These are phyloP conservation scores for Ascidia mentula DNA, from an alignment of 23 tunicate genomes.

Conservation along the genomic window DNA sequence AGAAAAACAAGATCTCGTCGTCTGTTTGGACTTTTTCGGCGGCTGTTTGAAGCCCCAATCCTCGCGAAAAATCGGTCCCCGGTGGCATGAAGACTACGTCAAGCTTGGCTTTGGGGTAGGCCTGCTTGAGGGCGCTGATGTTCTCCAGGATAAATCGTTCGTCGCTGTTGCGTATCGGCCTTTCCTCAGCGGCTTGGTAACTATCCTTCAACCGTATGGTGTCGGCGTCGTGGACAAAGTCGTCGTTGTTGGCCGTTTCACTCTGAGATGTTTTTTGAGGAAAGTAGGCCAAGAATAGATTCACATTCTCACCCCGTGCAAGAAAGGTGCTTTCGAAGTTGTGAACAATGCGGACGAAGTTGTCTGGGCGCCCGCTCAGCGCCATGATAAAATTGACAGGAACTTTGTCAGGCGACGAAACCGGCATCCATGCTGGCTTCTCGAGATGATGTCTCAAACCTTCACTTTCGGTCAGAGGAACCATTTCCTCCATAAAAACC, in stretches of 20 bases:
- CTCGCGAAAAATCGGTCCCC: slow-evolving; percentile 80
- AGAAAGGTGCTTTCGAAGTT: slow-evolving; percentile 70
- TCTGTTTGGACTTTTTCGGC: slow-evolving; percentile 24
- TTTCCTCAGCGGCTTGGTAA: neutral
- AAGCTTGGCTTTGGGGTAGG: slow-evolving; percentile 21
- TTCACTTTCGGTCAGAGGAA: neutral
- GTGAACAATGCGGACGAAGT: slow-evolving; percentile 51
- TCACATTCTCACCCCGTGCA: slow-evolving; percentile 36
- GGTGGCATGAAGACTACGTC: slow-evolving; percentile 16
- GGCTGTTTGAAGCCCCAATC: slow-evolving; percentile 57
- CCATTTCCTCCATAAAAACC: slow-evolving; percentile 11
- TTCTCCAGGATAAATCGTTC: slow-evolving; percentile 25
- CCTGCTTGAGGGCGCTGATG: slow-evolving; percentile 26
- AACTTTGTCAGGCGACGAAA: neutral
- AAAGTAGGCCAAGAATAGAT: slow-evolving; percentile 49
- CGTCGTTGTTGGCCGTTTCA: too few species aligned
- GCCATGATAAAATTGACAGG: slow-evolving; percentile 68
- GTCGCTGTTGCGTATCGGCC: neutral
- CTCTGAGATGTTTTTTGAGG: neutral
- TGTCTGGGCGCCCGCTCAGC: slow-evolving; percentile 61
- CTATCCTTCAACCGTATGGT: neutral
- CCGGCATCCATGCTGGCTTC: too few species aligned
- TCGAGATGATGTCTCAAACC: too few species aligned
- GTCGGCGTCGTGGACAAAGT: neutral
- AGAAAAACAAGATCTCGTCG: slow-evolving; percentile 78